Percentiles rank a stretch among this genome's conserved stretches.
phyloP scores from a whole-genome alignment of 2,888 invertebrate species.

The Agriopis aurantiaria region DNA sequence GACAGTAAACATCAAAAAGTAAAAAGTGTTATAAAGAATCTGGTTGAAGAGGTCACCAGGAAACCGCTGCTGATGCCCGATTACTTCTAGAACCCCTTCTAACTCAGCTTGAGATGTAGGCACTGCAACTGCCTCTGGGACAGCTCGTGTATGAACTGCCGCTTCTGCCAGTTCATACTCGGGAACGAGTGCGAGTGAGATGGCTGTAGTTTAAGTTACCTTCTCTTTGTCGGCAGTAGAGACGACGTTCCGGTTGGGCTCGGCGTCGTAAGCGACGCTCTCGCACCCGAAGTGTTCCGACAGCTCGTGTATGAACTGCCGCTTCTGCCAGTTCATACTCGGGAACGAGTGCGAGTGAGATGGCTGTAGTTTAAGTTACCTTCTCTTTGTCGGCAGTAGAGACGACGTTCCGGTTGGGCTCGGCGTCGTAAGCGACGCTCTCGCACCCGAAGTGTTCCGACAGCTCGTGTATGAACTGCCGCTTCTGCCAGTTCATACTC shows the following conservation, averaged over 20 bases:
- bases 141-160: constrained; percentile 97
- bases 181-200: constrained; percentile 46
- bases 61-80: too few relatives aligned
- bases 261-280: constrained; percentile 97
- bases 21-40: too few relatives aligned
- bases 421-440: constrained; percentile 97
- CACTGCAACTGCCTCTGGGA: constrained; percentile 71
- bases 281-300: constrained; percentile 98
- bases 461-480: constrained; percentile 97
- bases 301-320: constrained; percentile 97
- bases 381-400: constrained; percentile 94
- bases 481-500: constrained; percentile 96
- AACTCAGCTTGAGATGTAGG: too few relatives aligned
- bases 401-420: constrained; percentile 98
- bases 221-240: constrained; percentile 94
- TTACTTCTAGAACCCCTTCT: too few relatives aligned
- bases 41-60: too few relatives aligned
- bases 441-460: constrained; percentile 98
- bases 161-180: constrained; percentile 88
- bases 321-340: constrained; percentile 88
- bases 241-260: constrained; percentile 98
- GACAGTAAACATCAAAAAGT: too few relatives aligned
- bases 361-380: constrained; percentile 68
- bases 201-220: constrained; percentile 68
- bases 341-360: background rate